Conservation (phyloP, 1,140 invertebrate species). For the Pararge aegeria region DNA sequence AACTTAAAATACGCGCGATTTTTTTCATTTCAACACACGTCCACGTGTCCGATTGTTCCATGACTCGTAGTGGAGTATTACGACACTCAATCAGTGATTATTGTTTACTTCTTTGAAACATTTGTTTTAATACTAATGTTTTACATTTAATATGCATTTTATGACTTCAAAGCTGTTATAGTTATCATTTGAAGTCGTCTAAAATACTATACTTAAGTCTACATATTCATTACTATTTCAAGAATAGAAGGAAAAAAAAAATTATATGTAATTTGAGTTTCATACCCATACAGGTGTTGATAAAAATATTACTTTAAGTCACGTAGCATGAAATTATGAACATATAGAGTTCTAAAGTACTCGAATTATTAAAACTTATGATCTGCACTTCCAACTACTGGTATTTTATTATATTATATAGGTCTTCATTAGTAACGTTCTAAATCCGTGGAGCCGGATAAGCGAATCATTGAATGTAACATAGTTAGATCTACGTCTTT, state of each 20-base stretch:
- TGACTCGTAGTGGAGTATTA: slow-evolving; percentile 27
- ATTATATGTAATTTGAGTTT: no score
- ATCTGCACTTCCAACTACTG: no score
- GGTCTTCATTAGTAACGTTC: not conserved
- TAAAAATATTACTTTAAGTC: no score
- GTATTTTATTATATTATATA: no score
- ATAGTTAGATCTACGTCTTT: not conserved
- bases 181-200: not conserved
- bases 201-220: no score
- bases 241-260: no score
- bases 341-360: no score
- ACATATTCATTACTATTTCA: no score
- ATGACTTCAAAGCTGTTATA: not conserved
- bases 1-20: slow-evolving; percentile 43
- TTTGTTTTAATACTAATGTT: not conserved
- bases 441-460: not conserved
- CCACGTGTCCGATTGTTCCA: slow-evolving; percentile 43
- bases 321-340: no score
- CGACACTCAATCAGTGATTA: slow-evolving; percentile 14
- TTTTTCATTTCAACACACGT: slow-evolving; percentile 40
- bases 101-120: not conserved
- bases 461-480: not conserved
- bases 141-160: not conserved
- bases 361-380: no score
- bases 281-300: no score